Evolutionary conservation across 2,797 vertebrate species (phyloP).

Genomic region (Heliangelus exortis): DNA sequence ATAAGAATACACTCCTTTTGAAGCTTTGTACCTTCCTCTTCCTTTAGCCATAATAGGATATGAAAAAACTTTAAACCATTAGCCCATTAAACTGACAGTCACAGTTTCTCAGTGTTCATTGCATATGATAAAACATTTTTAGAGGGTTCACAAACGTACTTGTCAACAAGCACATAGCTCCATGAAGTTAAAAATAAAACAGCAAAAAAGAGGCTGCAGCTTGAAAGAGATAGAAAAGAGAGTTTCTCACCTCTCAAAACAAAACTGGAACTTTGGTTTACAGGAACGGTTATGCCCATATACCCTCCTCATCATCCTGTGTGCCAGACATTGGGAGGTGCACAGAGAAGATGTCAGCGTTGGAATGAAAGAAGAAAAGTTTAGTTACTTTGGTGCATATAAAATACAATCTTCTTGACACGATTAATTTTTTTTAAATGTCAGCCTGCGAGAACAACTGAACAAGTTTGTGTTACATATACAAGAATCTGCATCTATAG

Average conservation of each 20-base stretch:
- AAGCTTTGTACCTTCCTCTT: neutral
- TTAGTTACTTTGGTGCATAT: slow-evolving; percentile 70
- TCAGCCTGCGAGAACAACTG: slow-evolving; percentile 40
- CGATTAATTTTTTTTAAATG: neutral
- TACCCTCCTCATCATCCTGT: slow-evolving; percentile 99
- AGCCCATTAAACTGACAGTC: neutral
- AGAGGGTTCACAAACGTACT: slow-evolving; percentile 27
- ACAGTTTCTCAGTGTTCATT: neutral
- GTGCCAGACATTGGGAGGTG: slow-evolving; percentile 65
- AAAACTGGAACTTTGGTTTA: slow-evolving; percentile 95
- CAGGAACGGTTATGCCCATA: slow-evolving; percentile 94
- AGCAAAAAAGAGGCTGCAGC: slow-evolving; percentile 40
- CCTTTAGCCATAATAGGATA: neutral
- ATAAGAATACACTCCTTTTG: neutral
- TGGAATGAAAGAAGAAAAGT: slow-evolving; percentile 79
- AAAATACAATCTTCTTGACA: slow-evolving; percentile 53
- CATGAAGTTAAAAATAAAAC: slow-evolving; percentile 47
- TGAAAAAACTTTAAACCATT: neutral
- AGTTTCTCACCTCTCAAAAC: slow-evolving; percentile 93
- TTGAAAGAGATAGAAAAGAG: slow-evolving; percentile 77
- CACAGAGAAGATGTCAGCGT: slow-evolving; percentile 73
- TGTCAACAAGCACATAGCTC: slow-evolving; percentile 39
- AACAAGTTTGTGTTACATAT: slow-evolving; percentile 25
- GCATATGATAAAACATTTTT: slow-evolving; percentile 13
- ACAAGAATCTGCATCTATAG: slow-evolving; percentile 60